Percentiles rank a stretch among this genome's conserved stretches.
Conservation (phyloP, 2,797 vertebrate species). For the Prionace glauca region DNA sequence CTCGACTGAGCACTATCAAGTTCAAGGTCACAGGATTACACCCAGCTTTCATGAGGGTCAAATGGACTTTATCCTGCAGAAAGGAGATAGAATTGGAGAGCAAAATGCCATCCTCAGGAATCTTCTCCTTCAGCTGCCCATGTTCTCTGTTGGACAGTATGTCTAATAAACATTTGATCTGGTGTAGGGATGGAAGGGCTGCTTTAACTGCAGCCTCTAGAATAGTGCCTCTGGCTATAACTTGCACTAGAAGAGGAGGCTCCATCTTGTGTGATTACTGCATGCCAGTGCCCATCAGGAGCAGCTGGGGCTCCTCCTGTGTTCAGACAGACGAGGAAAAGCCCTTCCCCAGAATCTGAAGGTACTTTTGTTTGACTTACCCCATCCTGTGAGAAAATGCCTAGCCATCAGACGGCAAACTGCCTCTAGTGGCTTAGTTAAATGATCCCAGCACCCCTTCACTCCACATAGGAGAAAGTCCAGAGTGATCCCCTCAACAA, state of each 20-base stretch:
- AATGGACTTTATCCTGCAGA: neutral
- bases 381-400: neutral
- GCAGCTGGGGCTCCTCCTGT: neutral
- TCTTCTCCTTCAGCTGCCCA: neutral
- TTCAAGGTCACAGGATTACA: neutral
- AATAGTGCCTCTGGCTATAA: neutral
- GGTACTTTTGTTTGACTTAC: neutral
- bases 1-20: too few relatives aligned
- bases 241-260: neutral
- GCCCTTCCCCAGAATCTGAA: neutral
- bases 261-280: too few relatives aligned
- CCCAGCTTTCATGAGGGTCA: neutral
- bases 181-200: neutral
- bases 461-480: neutral
- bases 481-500: neutral
- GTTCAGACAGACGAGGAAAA: neutral
- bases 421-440: neutral
- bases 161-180: neutral
- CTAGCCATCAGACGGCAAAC: neutral
- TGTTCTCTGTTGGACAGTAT: neutral
- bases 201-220: neutral
- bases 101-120: neutral
- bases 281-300: neutral
- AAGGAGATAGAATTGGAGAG: neutral
- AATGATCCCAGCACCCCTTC: neutral